Evolutionary conservation across 2,888 invertebrate genomes (phyloP).

Genomic region (Netelia melanura): DNA sequence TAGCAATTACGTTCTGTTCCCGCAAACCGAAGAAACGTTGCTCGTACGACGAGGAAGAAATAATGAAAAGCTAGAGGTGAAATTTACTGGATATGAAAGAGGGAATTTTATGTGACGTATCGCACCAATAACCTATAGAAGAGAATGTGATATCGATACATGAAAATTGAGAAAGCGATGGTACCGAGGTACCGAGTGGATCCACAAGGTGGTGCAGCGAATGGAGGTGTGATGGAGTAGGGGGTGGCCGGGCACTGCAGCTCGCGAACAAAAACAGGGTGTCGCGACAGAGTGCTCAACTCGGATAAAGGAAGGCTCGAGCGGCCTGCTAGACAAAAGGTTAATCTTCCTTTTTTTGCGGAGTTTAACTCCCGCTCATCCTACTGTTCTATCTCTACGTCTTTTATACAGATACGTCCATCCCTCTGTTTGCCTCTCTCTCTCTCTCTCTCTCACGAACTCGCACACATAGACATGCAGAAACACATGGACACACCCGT

Average conservation of each 20-base stretch:
- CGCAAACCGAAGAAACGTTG: too few species aligned
- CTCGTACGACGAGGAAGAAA: too few species aligned
- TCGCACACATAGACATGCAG: constrained; percentile 9
- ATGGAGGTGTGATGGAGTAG: constrained; percentile 42
- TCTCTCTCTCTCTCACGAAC: background rate
- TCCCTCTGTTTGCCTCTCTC: constrained; percentile 26
- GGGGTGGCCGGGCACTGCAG: constrained; percentile 59
- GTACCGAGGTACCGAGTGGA: constrained; percentile 59
- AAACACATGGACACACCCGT: background rate
- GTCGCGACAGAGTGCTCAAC: constrained; percentile 82
- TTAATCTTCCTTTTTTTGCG: constrained; percentile 81
- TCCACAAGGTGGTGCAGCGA: constrained; percentile 57
- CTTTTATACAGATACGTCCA: constrained; percentile 33
- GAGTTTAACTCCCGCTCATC: constrained; percentile 76
- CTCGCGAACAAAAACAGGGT: constrained; percentile 81
- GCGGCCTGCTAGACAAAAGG: constrained; percentile 81
- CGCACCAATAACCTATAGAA: background rate
- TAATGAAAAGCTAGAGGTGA: too few species aligned
- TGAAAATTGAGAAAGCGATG: constrained; percentile 61
- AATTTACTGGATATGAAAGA: constrained; percentile 11
- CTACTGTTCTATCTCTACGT: constrained; percentile 12
- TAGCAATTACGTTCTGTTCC: too few species aligned
- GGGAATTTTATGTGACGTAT: constrained; percentile 1
- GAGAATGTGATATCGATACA: constrained; percentile 34
- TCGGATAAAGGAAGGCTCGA: constrained; percentile 81